Evolutionary conservation across 2,113 vertebrate genomes (phyloP).

Genomic region (Lophotis ruficrista): DNA sequence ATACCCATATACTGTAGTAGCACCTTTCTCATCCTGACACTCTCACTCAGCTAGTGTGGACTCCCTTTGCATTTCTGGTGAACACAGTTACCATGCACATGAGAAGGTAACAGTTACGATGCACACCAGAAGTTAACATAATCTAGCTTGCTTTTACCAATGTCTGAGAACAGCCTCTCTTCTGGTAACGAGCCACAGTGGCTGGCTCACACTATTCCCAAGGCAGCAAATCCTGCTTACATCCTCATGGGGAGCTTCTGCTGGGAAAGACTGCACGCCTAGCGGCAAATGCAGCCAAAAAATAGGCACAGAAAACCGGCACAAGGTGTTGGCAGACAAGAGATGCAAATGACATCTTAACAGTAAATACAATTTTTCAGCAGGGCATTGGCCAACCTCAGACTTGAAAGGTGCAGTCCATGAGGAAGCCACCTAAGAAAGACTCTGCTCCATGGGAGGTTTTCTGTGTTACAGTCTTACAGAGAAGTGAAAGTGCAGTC

Average conservation of each 20-base stretch:
- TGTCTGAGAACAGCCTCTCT: not conserved
- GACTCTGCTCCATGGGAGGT: not conserved
- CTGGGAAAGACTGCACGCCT: not conserved
- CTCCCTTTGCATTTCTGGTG: not conserved
- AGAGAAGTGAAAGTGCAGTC: not conserved
- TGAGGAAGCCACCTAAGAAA: not conserved
- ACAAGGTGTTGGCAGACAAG: not conserved
- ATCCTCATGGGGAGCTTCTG: not conserved
- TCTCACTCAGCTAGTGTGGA: not conserved
- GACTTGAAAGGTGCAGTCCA: not conserved
- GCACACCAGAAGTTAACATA: not conserved
- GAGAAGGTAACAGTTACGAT: not conserved
- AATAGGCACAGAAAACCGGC: not conserved
- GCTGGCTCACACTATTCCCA: not conserved
- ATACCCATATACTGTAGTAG: not conserved
- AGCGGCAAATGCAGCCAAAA: not conserved
- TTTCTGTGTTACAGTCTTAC: not conserved
- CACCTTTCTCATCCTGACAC: not conserved
- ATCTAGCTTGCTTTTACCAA: not conserved
- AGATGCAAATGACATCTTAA: not conserved
- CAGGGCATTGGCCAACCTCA: not conserved
- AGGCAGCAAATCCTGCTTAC: not conserved
- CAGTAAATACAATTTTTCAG: not conserved
- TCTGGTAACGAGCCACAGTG: accelerated
- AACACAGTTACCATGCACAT: accelerated